Base-by-base conservation (phyloP, 2,888 invertebrate species). In the Coleophora deauratella region DNA sequence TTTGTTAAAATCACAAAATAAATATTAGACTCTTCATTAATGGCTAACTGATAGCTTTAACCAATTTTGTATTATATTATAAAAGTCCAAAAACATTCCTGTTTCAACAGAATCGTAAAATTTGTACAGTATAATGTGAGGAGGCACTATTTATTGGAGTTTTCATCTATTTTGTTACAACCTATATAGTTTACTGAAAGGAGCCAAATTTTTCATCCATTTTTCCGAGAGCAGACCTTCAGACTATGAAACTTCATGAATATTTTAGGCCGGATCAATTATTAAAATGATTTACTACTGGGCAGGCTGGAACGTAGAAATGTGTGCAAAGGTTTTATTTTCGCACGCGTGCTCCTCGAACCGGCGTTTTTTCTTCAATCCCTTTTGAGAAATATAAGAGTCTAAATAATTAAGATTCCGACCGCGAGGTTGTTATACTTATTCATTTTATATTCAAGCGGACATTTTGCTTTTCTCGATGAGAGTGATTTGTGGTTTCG, bases 221-320 rank as follows among this genome's bases (percentile, higher is more conserved):
- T 77, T 74, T 72, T 67, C 66, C 59, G 9, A 58, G 62, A 64
- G 68, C 68, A 72, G 39, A 42, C 76, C 72, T 78, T 67, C 69
- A 64, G 21, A 21, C 3, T 21, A 21, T 65, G 66, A 66, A 75
- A 72, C 66, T 77, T 76, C 76, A 80, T 85, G 82, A 82, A 84
- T 84, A 82, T 84, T 82, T 81, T 72, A 72, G 58, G 57, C 62
- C 54, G 37, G 76, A 82, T 85, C 79, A 82, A 82, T 84, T 85
- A 85, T 85, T 84, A 80, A 84, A 78, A 84, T 84, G 81, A 84
- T 84, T 82, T 84, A 84, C 77, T 74, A 66, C 73, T 66, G 62
- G 55, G 57, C 57, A 63, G 71, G 69, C 65, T 63, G 54, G 60
- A 56, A 51, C 57, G 54, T 49, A 52, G 21, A 56, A 64, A 62